Base-by-base conservation (phyloP, 2,797 vertebrate species). In the Discoglossus pictus region DNA sequence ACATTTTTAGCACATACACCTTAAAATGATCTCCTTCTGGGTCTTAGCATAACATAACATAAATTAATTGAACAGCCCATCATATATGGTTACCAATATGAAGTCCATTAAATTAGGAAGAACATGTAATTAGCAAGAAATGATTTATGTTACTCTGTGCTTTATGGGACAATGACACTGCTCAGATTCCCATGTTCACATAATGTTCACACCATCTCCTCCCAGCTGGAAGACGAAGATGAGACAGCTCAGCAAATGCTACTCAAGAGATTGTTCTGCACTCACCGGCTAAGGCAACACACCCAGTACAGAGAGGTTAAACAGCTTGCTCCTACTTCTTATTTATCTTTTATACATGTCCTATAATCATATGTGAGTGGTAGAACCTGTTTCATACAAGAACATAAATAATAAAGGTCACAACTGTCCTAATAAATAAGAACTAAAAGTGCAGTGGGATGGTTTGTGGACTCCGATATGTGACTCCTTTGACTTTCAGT, bases 361-460 rank as follows among this genome's bases (percentile, higher is more conserved):
- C 76, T 72, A 55, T 38, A 77, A 75, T 74, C 59, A 50, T 13
- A 39, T 77, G 21, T 73, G 63, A 44, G 70, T 36, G 65, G 69
- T 60, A 75, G 72, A 84, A 84, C 74, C 76, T 80, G 76, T 73
- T 80, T 53, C 13, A 53, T 68, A 35, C 35, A 54, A 38, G 8
- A 56, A 13, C 35, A 16, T 47, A 47, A 47, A 47, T 17, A 10
- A 15, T 4, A 4, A 8, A 31, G 8, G 4, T 8, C 4, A 4
- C 4, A 31, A 4, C 27, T 31, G 27, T 8, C 27, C 4, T 31
- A 31, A 4, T 31, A 31, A 31, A 31, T 31, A 8, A 8, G 27
- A 31, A 31, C 8, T 4, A 31, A 31, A 31, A 8, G 4, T 31
- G 27, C 27, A 4, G 4, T 8, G 27, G 27, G 4, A 31, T 8